phyloP scores from a whole-genome alignment of 2,888 invertebrate genomes.

The Corbicula japonica region DNA sequence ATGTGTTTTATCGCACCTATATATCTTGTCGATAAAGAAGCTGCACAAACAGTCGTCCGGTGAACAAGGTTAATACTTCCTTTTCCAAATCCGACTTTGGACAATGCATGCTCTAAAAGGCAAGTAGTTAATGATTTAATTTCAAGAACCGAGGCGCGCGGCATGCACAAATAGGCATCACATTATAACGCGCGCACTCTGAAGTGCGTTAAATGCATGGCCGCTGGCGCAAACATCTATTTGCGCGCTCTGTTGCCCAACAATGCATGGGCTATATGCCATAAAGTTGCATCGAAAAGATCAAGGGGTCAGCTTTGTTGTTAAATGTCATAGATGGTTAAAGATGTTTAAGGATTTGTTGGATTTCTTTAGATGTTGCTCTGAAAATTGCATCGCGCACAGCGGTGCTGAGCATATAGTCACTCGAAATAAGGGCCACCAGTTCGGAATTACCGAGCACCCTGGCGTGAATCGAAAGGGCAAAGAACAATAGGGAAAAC shows the following conservation, averaged over 20 bases:
- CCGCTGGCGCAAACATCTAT: conserved; percentile 45
- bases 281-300: conserved; percentile 56
- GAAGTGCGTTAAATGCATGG: conserved; percentile 57
- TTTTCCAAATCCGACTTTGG: not conserved
- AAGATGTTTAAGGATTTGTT: conserved; percentile 34
- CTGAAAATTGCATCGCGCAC: conserved; percentile 56
- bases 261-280: conserved; percentile 46
- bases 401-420: conserved; percentile 36
- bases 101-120: conserved; percentile 27
- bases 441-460: conserved; percentile 39
- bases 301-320: conserved; percentile 53
- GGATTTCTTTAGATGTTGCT: conserved; percentile 45
- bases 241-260: conserved; percentile 25
- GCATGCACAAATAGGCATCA: conserved; percentile 45
- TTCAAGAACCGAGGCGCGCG: conserved; percentile 47
- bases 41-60: not conserved
- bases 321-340: conserved; percentile 50
- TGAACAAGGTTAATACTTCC: conserved; percentile 12
- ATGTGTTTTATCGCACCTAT: conserved; percentile 23
- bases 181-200: conserved; percentile 44
- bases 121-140: conserved; percentile 41
- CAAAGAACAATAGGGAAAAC: conserved; percentile 40
- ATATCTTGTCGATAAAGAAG: conserved; percentile 12
- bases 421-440: conserved; percentile 19
- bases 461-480: conserved; percentile 35